phyloP scores from a whole-genome alignment of 2,113 vertebrate genomes.

The Bombycilla garrulus region DNA sequence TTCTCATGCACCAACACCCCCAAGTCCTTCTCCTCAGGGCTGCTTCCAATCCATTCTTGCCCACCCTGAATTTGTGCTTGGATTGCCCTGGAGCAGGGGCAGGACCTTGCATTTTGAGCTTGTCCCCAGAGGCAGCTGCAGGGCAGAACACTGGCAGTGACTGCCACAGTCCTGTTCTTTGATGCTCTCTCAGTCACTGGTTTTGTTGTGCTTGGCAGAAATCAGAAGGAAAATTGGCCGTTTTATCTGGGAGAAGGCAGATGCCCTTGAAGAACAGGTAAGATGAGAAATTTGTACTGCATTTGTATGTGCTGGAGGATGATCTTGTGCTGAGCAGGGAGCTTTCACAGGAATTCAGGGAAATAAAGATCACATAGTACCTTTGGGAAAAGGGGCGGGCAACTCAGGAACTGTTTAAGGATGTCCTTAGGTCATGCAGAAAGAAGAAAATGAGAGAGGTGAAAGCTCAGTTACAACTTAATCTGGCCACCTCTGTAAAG shows the following conservation, averaged over 20 bases:
- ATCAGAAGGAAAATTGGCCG: constrained; percentile 74
- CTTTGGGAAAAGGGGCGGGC: background rate
- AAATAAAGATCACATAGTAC: background rate
- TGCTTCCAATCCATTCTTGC: background rate
- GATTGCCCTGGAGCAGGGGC: background rate
- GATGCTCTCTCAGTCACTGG: background rate
- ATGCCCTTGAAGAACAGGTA: constrained; percentile 55
- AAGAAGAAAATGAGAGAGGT: background rate
- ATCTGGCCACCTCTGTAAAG: background rate
- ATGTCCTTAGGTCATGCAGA: background rate
- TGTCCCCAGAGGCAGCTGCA: background rate
- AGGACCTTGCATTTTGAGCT: background rate
- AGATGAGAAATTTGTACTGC: background rate
- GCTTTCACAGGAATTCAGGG: background rate
- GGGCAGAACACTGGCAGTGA: accelerated
- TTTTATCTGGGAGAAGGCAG: constrained; percentile 78
- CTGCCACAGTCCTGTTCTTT: accelerated
- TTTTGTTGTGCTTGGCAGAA: constrained; percentile 59
- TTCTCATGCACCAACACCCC: background rate
- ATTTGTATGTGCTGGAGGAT: background rate
- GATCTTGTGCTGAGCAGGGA: background rate
- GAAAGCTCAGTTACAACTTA: background rate
- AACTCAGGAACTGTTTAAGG: background rate
- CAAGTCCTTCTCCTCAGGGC: background rate
- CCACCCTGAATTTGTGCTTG: background rate